Base-by-base conservation (phyloP, 1,140 invertebrate genomes). In the Diachasma alloeum region DNA sequence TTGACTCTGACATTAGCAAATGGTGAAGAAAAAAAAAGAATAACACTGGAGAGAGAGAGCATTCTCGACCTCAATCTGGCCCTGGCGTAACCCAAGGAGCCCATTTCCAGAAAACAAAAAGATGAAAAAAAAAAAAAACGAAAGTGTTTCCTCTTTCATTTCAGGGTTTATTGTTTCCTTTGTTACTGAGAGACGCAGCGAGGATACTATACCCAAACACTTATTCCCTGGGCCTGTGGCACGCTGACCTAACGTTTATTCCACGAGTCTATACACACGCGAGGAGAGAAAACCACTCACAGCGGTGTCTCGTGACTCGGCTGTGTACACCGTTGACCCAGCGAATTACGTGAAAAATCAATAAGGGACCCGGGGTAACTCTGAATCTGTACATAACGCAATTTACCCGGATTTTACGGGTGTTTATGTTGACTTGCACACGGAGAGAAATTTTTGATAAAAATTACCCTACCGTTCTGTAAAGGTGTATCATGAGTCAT, bases 281-380 rank as follows among this genome's bases (percentile, higher is more conserved):
- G 39, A 42, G 9, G 13, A 10, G 39, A 42, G 9, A 42, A 10
- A 42, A 36, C 9, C n/a, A 17, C 19, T 53, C 15, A n/a, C 39
- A 72, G 17, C 42, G 13, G 24, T n/a, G 69, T 26, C 69, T 72
- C 44, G 39, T 72, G 69, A 39, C 44, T 59, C 24, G 10, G 72
- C n/a, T 56, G 44, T 56, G 48, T 56, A 56, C 48, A 56, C 48
- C 53, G 31, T 74, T 74, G 56, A 66, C 72, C 56, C 59, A 66
- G 56, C 56, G 39, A 67, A 17, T 66, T 11, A 66, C n/a, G 72
- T 17, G 56, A 44, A 74, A 74, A 74, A 74, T 74, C 72, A 74
- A 74, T 74, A 74, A 31, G 36, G 42, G 9, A n/a, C n/a, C n/a
- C 1, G 48, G 5, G 15, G 39, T 59, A 8, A 74, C 72, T 74